These are phyloP conservation scores for Anoplopoma fimbria DNA, from an alignment of 2,113 vertebrate species.

Conservation along the genomic window DNA sequence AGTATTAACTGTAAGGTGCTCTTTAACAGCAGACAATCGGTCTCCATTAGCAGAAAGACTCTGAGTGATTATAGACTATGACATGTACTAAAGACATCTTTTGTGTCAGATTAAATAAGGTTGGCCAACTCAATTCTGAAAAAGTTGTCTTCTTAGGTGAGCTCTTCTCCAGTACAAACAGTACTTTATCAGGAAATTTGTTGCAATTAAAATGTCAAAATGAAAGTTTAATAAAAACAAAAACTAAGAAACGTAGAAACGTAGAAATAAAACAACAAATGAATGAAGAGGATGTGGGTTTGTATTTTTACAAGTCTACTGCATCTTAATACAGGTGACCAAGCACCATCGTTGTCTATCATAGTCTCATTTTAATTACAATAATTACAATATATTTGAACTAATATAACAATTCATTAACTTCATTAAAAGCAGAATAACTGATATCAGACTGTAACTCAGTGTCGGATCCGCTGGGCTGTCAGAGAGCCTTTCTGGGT, in stretches of 20 bases:
- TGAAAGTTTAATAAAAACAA: background rate
- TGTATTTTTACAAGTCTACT: background rate
- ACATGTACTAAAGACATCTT: background rate
- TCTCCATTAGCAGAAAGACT: background rate
- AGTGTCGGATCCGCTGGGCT: conserved; percentile 10
- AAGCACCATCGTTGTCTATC: background rate
- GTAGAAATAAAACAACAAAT: background rate
- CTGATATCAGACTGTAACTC: background rate
- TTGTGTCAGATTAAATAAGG: background rate
- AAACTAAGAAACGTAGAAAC: no score
- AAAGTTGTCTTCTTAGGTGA: background rate
- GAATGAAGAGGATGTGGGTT: background rate
- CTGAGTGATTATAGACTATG: background rate
- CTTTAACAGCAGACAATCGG: conserved; percentile 20
- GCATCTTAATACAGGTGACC: background rate
- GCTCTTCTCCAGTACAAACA: background rate
- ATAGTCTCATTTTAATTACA: background rate
- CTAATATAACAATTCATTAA: conserved; percentile 2
- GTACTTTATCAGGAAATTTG: no score
- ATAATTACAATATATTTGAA: conserved; percentile 10
- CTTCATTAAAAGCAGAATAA: conserved; percentile 1
- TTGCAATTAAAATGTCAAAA: no score
- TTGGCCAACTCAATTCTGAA: background rate
- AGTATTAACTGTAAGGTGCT: conserved; percentile 9
- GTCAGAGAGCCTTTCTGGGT: background rate